phyloP scores from a whole-genome alignment of 1,140 invertebrate species.

The Campodea augens region DNA sequence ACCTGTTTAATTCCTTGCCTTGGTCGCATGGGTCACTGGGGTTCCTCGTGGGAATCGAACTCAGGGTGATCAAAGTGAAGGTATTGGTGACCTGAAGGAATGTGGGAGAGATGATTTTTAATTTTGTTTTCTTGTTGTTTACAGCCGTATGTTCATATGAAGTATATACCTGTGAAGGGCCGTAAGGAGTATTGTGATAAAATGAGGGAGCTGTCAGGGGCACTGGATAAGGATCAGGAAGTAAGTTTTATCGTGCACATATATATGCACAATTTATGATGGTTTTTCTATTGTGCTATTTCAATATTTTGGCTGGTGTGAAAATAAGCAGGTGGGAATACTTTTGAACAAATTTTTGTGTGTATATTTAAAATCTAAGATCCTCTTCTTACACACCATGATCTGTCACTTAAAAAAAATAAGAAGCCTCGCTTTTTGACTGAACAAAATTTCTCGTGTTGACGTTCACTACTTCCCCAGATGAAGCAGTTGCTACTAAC shows the following conservation, averaged over 20 bases:
- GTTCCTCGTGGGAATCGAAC: conserved; percentile 30
- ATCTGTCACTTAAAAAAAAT: no score
- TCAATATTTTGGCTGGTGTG: not conserved
- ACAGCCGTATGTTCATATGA: conserved; percentile 31
- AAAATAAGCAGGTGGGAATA: conserved; percentile 9
- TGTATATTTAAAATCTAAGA: no score
- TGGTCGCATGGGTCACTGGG: conserved; percentile 37
- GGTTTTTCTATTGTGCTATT: not conserved
- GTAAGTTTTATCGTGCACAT: not conserved
- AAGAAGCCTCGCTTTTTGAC: no score
- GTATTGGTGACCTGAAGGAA: no score
- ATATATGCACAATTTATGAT: not conserved
- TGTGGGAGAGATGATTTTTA: no score
- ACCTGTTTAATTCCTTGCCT: conserved; percentile 30
- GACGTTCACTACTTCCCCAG: no score
- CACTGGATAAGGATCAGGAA: conserved; percentile 20
- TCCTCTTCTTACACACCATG: no score
- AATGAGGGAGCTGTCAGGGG: conserved; percentile 28
- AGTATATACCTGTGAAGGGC: conserved; percentile 30
- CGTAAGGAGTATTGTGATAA: conserved; percentile 30
- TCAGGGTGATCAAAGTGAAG: conserved; percentile 26
- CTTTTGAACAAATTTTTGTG: no score
- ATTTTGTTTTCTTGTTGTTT: conserved; percentile 1
- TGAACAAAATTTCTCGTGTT: no score
- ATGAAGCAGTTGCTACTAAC: no score